Evolutionary conservation across 2,797 vertebrate genomes (phyloP).

Genomic region (Sebastes alutus): DNA sequence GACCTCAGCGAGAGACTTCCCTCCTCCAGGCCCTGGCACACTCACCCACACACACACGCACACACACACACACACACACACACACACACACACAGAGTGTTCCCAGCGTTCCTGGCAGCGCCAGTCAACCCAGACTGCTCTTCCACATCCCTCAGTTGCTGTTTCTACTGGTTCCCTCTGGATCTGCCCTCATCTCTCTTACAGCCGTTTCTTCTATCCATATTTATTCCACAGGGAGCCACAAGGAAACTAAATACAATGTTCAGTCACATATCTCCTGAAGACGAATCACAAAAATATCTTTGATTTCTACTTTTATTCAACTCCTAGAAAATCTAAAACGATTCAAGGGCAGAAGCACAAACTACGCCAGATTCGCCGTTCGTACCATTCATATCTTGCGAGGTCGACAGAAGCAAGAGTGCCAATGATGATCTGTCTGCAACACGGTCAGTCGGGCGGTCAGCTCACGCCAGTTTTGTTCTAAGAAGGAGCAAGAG

Average conservation of each 20-base stretch:
- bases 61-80: constrained; percentile 27
- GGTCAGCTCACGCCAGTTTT: not conserved
- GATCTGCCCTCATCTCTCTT: constrained; percentile 5
- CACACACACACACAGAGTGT: constrained; percentile 40
- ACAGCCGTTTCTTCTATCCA: constrained; percentile 7
- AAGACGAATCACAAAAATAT: not conserved
- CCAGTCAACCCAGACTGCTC: constrained; percentile 56
- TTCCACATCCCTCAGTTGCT: constrained; percentile 32
- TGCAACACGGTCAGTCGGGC: not conserved
- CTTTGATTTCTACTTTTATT: not conserved
- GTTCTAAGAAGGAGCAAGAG: not conserved
- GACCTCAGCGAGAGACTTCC: constrained; percentile 69
- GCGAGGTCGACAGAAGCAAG: not conserved
- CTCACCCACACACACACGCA: constrained; percentile 22
- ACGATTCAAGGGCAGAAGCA: not conserved
- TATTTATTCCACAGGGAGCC: constrained; percentile 17
- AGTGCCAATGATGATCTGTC: not conserved
- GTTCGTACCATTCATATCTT: constrained; percentile 4
- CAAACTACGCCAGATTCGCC: constrained; percentile 1
- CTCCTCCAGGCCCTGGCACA: constrained; percentile 54
- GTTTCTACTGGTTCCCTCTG: constrained; percentile 27
- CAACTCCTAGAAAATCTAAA: not conserved
- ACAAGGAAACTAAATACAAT: not conserved
- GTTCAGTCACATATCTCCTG: not conserved
- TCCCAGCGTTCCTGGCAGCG: constrained; percentile 73